Evolutionary conservation across 2,797 vertebrate genomes (phyloP).

Genomic region (Poeciliopsis paucimaculata): DNA sequence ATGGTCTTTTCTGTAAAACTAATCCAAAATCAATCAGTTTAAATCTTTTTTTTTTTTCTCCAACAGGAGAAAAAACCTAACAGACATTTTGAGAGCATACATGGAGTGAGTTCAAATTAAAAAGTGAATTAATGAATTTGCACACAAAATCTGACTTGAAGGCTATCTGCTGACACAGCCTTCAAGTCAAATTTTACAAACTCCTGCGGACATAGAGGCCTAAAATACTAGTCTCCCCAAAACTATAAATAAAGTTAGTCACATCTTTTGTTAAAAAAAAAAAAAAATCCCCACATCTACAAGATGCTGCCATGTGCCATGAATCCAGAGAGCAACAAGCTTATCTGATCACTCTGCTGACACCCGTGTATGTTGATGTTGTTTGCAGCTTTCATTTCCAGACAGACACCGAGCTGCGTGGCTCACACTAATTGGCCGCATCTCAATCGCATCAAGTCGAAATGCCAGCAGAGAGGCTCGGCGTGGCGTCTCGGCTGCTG

Average conservation of each 20-base stretch:
- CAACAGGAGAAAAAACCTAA: not conserved
- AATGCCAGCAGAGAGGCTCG: constrained; percentile 42
- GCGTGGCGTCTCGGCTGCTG: constrained; percentile 5
- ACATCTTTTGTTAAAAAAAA: constrained; percentile 19
- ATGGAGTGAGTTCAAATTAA: not conserved
- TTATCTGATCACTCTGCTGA: constrained; percentile 32
- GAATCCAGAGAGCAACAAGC: constrained; percentile 24
- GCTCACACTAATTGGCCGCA: constrained; percentile 57
- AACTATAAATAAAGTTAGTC: not conserved
- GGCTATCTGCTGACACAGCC: not conserved
- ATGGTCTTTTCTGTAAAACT: not conserved
- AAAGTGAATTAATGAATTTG: not conserved
- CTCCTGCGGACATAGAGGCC: not conserved
- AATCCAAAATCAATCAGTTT: too few species aligned
- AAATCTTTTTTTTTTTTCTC: not conserved
- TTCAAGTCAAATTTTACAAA: not conserved
- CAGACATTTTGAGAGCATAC: not conserved
- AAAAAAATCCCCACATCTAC: not conserved
- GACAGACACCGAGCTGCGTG: constrained; percentile 33
- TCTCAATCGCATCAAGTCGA: constrained; percentile 55
- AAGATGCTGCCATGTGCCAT: not conserved
- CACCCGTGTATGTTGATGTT: constrained; percentile 17
- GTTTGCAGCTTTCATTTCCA: constrained; percentile 24
- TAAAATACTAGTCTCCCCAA: not conserved
- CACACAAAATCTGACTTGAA: constrained; percentile 20